phyloP scores from a whole-genome alignment of 2,113 vertebrate species.

The Mixornis gularis region DNA sequence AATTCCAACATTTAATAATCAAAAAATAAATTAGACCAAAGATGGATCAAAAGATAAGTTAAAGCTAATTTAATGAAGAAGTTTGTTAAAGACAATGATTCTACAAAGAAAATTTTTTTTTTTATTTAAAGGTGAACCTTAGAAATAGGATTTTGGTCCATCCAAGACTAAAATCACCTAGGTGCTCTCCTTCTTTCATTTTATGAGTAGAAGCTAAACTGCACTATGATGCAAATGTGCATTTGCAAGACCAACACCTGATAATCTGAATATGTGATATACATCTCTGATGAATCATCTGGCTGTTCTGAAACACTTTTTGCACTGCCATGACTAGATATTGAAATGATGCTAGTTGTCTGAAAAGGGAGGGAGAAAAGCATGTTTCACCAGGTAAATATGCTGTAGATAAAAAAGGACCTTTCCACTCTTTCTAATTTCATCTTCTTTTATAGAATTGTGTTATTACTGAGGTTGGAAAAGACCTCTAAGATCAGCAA shows the following conservation, averaged over 20 bases:
- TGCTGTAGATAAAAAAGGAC: not conserved
- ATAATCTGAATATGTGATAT: not conserved
- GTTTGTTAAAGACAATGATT: not conserved
- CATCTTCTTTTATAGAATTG: not conserved
- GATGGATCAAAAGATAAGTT: not conserved
- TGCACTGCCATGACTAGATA: not conserved
- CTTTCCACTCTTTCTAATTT: not conserved
- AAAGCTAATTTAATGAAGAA: not conserved
- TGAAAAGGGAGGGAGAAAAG: not conserved
- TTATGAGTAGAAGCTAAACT: not conserved
- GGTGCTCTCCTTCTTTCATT: not conserved
- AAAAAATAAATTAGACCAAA: not conserved
- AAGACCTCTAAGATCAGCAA: not conserved
- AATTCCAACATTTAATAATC: not conserved
- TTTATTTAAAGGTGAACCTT: not conserved
- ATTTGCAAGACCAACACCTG: not conserved
- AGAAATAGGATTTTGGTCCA: not conserved
- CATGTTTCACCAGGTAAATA: not conserved
- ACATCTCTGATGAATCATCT: not conserved
- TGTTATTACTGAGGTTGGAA: not conserved
- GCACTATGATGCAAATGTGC: not conserved
- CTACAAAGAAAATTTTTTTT: not conserved
- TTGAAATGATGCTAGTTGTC: not conserved
- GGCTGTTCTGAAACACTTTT: not conserved
- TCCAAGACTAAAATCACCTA: not conserved